A percentile compares a stretch with the other conserved stretches of the same genome.
Conservation (phyloP, 1,140 invertebrate species). For the Calephelis virginiensis region DNA sequence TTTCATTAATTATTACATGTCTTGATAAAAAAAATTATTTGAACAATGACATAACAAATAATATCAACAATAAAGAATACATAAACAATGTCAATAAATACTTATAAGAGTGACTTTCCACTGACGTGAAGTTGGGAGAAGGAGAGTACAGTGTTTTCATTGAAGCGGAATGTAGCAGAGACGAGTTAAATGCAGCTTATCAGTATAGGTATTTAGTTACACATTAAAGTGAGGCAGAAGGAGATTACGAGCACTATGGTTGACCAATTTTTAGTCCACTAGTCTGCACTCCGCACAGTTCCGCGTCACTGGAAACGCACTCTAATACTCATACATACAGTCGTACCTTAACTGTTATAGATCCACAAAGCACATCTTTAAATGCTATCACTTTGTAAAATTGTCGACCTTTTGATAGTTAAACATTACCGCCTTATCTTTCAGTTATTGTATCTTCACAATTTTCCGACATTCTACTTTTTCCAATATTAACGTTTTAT, state of each 20-base stretch:
- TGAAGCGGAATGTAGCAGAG: no score
- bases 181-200: no score
- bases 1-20: not conserved
- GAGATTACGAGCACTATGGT: no score
- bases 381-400: constrained; percentile 4
- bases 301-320: not conserved
- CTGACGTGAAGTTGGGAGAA: no score
- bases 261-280: no score
- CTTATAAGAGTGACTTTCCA: no score
- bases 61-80: not conserved
- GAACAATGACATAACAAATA: not conserved
- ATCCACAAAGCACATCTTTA: not conserved
- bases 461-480: constrained; percentile 6
- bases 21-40: not conserved
- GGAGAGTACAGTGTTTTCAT: no score
- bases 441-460: not conserved
- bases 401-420: constrained; percentile 5
- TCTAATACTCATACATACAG: constrained; percentile 5
- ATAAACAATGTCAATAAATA: not conserved
- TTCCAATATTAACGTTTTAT: not conserved
- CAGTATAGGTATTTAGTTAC: no score
- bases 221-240: no score
- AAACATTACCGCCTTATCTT: constrained; percentile 6
- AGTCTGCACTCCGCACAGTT: no score
- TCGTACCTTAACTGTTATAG: not conserved